Base-by-base conservation (phyloP, 2,113 vertebrate genomes). In the Nothocercus julius region DNA sequence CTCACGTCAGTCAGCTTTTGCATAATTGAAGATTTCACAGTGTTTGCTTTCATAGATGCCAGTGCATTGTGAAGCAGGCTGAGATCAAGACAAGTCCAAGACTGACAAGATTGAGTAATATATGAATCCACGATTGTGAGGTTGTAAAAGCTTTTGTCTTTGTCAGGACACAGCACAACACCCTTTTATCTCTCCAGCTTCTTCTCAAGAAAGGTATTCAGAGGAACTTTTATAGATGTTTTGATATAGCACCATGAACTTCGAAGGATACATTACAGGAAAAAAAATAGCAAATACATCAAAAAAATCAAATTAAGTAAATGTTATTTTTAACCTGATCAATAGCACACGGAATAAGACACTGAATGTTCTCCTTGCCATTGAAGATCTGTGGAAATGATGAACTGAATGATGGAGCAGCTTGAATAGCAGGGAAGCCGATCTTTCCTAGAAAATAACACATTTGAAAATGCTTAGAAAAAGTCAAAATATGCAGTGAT, bases 331-430 rank as follows among this genome's bases (percentile, higher is more conserved):
- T 95, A 73, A 99, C 99, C 98, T 99, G 99, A 96, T 99, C 99
- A 3, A 99, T 99, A 93, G 99, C 99, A 79, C 99, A 99, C 0
- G 99, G 99, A 90, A 99, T 99, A 88, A 99, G 99, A 98, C 99
- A 99, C 94, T 98, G 99, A 79, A 99, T 90, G 36, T 99, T 99
- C 5, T 98, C 98, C 96, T 96, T 98, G 93, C 95, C 97, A 24
- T 97, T 97, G 75, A 99, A 99, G 94, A 99, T 99, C 86, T 99
- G 98, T 25, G 99, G 99, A 97, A 99, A 99, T 1, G 99, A 99
- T 90, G 95, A 98, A 96, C 99, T 99, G 97, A 99, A 99, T 68
- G 99, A 99, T 8, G 99, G 99, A 8, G 99, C 99, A 2, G 99
- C 99, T 95, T 99, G 99, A 97, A 99, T 98, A 72, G 99, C 99